phyloP scores from a whole-genome alignment of 1,140 invertebrate genomes.

The Frieseomelitta varia region DNA sequence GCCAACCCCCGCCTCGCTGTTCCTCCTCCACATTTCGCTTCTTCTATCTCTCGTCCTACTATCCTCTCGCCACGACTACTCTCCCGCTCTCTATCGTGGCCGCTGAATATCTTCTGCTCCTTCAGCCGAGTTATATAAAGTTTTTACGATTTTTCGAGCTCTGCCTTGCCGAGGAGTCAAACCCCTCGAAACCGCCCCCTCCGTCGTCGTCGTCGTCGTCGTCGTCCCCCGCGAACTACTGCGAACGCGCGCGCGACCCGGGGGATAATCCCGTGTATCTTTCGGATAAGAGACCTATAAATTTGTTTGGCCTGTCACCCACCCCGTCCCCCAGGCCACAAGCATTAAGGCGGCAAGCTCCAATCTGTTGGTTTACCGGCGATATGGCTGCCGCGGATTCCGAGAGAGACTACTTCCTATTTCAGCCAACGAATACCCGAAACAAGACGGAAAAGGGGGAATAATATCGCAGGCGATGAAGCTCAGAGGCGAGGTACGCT shows the following conservation, averaged over 20 bases:
- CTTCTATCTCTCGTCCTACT: neutral
- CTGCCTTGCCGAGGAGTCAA: constrained; percentile 55
- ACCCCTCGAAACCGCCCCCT: constrained; percentile 21
- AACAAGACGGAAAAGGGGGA: neutral
- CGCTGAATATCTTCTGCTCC: constrained; percentile 62
- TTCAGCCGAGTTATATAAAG: constrained; percentile 79
- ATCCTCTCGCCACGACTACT: neutral
- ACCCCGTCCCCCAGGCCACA: constrained; percentile 19
- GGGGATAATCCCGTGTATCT: constrained; percentile 81
- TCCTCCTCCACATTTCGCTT: neutral
- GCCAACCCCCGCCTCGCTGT: constrained; percentile 40
- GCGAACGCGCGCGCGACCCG: constrained; percentile 58
- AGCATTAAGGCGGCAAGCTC: constrained; percentile 80
- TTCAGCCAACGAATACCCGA: constrained; percentile 29
- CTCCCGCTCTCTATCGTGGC: constrained; percentile 16
- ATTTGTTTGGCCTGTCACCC: constrained; percentile 81
- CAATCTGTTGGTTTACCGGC: constrained; percentile 79
- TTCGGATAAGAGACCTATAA: constrained; percentile 81
- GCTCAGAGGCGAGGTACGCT: neutral
- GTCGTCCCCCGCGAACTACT: constrained; percentile 54
- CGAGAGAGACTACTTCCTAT: constrained; percentile 61
- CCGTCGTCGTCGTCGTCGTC: too few relatives aligned
- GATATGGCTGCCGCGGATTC: constrained; percentile 71
- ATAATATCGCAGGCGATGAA: constrained; percentile 35
- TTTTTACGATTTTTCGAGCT: constrained; percentile 81